Evolutionary conservation across 2,797 vertebrate genomes (phyloP).

Genomic region (Poliocrania exsul): DNA sequence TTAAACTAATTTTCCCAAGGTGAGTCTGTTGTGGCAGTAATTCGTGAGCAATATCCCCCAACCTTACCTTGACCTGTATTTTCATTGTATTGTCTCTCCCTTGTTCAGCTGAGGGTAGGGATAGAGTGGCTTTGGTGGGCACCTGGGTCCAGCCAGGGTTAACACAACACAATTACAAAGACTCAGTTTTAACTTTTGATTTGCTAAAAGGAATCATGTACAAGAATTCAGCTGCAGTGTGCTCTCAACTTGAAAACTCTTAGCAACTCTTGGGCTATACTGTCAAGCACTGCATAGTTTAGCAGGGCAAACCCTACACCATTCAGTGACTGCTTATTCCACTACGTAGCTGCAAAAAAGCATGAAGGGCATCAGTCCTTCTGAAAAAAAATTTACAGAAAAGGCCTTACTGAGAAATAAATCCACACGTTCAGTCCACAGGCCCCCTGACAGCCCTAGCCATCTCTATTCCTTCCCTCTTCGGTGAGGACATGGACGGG

Average conservation of each 20-base stretch:
- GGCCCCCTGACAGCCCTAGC: background rate
- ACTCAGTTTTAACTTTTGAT: background rate
- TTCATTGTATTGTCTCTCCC: background rate
- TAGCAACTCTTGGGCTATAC: background rate
- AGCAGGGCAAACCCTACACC: background rate
- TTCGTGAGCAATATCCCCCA: background rate
- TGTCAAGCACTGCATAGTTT: rapidly evolving
- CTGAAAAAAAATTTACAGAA: background rate
- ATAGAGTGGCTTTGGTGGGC: background rate
- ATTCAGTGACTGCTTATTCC: background rate
- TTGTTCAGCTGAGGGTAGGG: background rate
- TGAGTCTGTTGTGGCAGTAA: background rate
- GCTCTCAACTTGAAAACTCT: background rate
- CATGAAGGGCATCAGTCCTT: background rate
- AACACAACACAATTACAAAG: background rate
- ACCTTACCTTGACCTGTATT: background rate
- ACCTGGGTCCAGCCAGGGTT: background rate
- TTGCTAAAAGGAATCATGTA: background rate
- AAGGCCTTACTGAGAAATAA: background rate
- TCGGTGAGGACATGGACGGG: background rate
- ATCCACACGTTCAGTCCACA: background rate
- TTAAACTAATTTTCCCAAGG: background rate
- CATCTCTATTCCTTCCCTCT: background rate
- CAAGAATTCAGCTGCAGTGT: background rate
- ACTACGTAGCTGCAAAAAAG: background rate